Base-by-base conservation (phyloP, 37 sponge, comb jelly and placozoan genomes). In the Bolinopsis microptera region DNA sequence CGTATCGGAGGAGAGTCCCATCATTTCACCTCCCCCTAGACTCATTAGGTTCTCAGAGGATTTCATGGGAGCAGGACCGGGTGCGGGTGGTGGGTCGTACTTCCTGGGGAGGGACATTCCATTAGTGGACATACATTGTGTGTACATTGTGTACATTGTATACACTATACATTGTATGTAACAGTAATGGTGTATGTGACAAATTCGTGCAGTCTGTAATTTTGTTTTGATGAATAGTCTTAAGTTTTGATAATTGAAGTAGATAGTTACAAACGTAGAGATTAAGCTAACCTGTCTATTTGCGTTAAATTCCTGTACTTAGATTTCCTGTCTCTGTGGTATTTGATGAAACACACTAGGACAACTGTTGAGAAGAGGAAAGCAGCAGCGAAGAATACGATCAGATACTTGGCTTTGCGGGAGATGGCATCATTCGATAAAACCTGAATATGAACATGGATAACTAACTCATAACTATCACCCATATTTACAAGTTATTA, bases 1-100 rank as follows among this genome's bases (percentile, higher is more conserved):
- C 1, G 90, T 86, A 3, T 86, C 90, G 61, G 90, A 86, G 90
- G 90, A 86, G 90, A 32, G 32, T 34, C 80, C 32, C 80, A 77
- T 77, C 74, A 70, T 70, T 35, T 77, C 80, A 18, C 80, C 28
- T 13, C 37, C 9, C 5, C 80, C 33, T 13, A 77, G 80, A 0
- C 35, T 34, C 33, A 32, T 32, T 18, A 86, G 90, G 90, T 86
- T 39, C 25, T 86, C 61, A 0, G 61, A 3, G 18, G 90, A 86
- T 86, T 41, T 39, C 38, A 9, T 36, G 90, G 61, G 90, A 80
- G 38, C 38, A 23, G 18, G 16, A 31, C 30, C 3, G 25, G 35
- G 90, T 3, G 90, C 48, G 3, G 80, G 80, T 34, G 33, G 35
- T 77, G 27, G 13, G 18, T 77, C 80, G 35, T 77, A 77, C 21